Evolutionary conservation across 1,140 invertebrate genomes (phyloP), one percentile per base, ranked within the genome.

Genomic region (Goniozus legneri): DNA sequence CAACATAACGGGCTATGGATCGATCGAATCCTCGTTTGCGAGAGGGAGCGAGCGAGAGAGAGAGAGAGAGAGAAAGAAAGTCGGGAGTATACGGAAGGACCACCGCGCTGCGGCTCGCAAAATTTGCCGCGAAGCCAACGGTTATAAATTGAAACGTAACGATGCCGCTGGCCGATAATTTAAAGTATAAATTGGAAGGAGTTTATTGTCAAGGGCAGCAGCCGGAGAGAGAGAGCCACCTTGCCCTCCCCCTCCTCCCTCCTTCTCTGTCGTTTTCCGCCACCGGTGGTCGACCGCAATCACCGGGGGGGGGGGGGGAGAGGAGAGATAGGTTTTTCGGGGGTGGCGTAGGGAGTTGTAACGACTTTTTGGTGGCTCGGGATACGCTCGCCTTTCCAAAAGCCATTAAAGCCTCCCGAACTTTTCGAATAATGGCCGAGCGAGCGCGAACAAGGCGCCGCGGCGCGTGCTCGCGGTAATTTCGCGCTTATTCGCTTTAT

Each of bases 391-490:
- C 58, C 53, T 65, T 65, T 60, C 59, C 56, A 56, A 65, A 63
- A 62, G 56, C 66, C 57, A 68, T 74, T 70, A 74, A 68, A 68
- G 58, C 58, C 52, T 59, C 54, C 49, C 48, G 60, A 69, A 71
- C 64, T 67, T 69, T 69, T 69, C 59, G 59, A 67, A 69, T 71
- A 70, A 71, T 62, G 58, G 60, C 49, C 58, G 54, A 50, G 56
- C 53, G 59, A 57, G 42, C 27, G 21, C 20, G 32, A 16, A 32
- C n/a, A 35, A 31, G 15, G 32, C 35, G 4, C 27, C 30, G 43
- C 19, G 18, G 54, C 59, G 59, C 60, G 61, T 58, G 50, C 52
- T 58, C 38, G 39, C 45, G 52, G 60, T 65, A 72, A 67, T 74
- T 71, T 67, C 60, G 55, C 57, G 59, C 58, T 65, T 66, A 64